Conservation (phyloP, 2,113 vertebrate genomes). For the Ophiodon elongatus region DNA sequence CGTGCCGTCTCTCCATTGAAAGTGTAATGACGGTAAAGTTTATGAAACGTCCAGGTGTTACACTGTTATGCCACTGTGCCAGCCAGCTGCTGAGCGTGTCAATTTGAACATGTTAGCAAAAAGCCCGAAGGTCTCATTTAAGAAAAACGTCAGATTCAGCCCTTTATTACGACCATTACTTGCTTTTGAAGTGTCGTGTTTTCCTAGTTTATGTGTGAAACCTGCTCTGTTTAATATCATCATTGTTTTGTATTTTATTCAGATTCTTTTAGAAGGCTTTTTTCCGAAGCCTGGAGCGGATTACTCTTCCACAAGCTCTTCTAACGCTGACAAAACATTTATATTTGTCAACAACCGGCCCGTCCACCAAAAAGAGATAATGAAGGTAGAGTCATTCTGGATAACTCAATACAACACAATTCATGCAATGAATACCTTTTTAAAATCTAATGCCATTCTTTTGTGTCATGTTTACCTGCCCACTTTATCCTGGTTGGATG, state of each 20-base stretch:
- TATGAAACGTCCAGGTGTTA: slow-evolving; percentile 49
- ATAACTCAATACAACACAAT: not conserved
- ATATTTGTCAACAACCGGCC: slow-evolving; percentile 93
- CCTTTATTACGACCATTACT: not conserved
- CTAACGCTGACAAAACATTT: slow-evolving; percentile 90
- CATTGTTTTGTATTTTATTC: slow-evolving; percentile 55
- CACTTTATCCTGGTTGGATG: not conserved
- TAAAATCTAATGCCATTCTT: not conserved
- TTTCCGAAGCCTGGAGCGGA: slow-evolving; percentile 90
- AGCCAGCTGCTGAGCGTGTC: slow-evolving; percentile 43
- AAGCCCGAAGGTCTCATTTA: not conserved
- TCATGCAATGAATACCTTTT: not conserved
- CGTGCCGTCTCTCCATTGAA: slow-evolving; percentile 45
- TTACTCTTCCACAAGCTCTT: slow-evolving; percentile 86
- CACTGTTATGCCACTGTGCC: not conserved
- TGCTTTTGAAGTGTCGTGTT: not conserved
- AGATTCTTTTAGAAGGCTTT: slow-evolving; percentile 93
- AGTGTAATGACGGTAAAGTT: slow-evolving; percentile 43
- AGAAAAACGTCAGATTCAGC: not conserved
- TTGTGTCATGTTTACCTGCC: not conserved
- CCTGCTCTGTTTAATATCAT: slow-evolving; percentile 20
- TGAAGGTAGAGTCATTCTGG: slow-evolving; percentile 87
- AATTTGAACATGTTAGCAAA: slow-evolving; percentile 18
- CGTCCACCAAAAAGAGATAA: slow-evolving; percentile 92
- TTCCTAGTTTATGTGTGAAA: not conserved